Evolutionary conservation across 1,140 invertebrate species (phyloP), one percentile per base, ranked within the genome.

Genomic region (Diploscapter pachys): DNA sequence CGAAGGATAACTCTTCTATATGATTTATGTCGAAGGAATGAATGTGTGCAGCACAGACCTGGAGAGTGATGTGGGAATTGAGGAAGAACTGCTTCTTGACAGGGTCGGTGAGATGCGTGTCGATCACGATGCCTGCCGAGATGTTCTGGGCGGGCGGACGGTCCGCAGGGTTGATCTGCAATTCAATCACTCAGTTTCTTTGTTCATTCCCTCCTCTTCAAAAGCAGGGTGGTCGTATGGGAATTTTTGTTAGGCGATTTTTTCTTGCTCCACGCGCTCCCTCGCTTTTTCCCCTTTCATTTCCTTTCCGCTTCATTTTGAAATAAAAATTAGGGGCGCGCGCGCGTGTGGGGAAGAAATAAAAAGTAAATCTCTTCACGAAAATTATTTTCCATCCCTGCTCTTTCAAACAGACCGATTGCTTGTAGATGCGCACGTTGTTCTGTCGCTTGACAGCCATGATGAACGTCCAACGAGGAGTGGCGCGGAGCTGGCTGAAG

Each of bases 371-470:
- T 59, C 31, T 1, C 9, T 31, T 31, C 31, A 1, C 31, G 51
- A 6, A 48, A 9, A 48, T 59, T 59, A 66, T 13, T 48, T 52
- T 8, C 76, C 50, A 13, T 2, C 76, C 9, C 48, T 65, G 5
- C n/a, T 56, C 31, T 31, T 31, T 31, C 31, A 1, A 31, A 31
- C 31, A 31, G 31, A 31, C 31, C 31, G 31, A 31, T 31, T 59
- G 57, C 57, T 59, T 31, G 57, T 11, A 76, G 4, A 73, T n/a
- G 6, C 78, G 66, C 8, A 75, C 63, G 13, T 72, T 57, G 54
- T 79, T 78, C 75, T 77, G 75, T 56, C 56, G 51, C 76, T 77
- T 77, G 51, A 78, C 75, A n/a, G 63, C 63, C 51, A 78, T 56
- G 31, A 77, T 78, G 31, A 79, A n/a, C 5, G 75, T 31, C 31